Evolutionary conservation across 2,888 invertebrate genomes (phyloP).

Genomic region (Nomada hirtipes): DNA sequence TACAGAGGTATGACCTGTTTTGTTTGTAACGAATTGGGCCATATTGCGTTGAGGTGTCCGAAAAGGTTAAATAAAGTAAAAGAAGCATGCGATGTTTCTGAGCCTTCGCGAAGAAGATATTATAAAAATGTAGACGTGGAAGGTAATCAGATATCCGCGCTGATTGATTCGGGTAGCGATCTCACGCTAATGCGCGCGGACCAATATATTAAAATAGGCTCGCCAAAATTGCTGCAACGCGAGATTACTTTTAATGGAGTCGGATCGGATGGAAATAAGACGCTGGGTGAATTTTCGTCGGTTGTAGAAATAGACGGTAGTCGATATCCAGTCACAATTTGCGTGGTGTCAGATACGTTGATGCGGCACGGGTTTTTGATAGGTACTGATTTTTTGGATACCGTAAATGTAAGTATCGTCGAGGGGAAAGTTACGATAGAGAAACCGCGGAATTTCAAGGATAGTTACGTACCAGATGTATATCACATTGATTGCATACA

Average conservation of each 20-base stretch:
- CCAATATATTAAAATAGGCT: neutral
- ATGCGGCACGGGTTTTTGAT: conserved; percentile 37
- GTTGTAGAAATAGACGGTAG: conserved; percentile 38
- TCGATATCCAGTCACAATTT: conserved; percentile 37
- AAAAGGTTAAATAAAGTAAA: no score
- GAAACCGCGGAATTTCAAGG: neutral
- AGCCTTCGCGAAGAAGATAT: no score
- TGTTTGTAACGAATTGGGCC: no score
- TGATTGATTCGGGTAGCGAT: neutral
- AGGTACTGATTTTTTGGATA: conserved; percentile 43
- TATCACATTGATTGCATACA: neutral
- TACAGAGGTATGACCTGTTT: no score
- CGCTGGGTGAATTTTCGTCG: neutral
- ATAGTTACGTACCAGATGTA: neutral
- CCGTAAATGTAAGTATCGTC: neutral
- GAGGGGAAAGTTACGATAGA: conserved; percentile 21
- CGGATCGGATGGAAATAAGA: no score
- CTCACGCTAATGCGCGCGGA: neutral
- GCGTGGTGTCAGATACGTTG: conserved; percentile 42
- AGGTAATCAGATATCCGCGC: neutral
- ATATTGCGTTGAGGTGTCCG: no score
- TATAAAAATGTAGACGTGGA: no score
- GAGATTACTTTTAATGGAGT: no score
- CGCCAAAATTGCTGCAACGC: no score
- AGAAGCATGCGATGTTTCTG: no score